phyloP scores from a whole-genome alignment of 2,797 vertebrate genomes.

The Sebastes cheni region DNA sequence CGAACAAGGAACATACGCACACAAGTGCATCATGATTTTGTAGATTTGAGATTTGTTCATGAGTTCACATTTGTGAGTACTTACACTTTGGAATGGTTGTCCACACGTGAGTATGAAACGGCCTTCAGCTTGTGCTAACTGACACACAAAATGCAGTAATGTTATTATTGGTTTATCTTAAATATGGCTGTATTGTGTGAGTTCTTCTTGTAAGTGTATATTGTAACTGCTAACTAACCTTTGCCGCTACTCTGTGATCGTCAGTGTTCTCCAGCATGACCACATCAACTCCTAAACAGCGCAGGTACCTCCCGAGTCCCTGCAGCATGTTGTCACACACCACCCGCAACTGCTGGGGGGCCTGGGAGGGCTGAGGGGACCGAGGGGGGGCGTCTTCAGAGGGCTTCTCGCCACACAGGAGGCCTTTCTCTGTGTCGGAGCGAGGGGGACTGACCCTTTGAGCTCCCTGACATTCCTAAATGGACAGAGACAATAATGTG shows the following conservation, averaged over 20 bases:
- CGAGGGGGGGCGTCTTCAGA: slow-evolving; percentile 14
- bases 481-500: slow-evolving; percentile 77
- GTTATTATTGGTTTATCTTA: neutral
- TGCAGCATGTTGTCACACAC: slow-evolving; percentile 94
- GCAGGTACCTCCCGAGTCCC: slow-evolving; percentile 88
- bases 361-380: neutral
- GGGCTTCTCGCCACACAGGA: slow-evolving; percentile 59
- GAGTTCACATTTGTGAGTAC: slow-evolving; percentile 30
- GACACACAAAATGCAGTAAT: slow-evolving; percentile 23
- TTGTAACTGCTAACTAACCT: slow-evolving; percentile 74
- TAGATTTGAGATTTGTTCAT: neutral
- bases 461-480: slow-evolving; percentile 77
- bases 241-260: slow-evolving; percentile 86
- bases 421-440: slow-evolving; percentile 56
- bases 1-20: neutral
- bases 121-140: slow-evolving; percentile 87
- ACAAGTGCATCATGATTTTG: neutral
- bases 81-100: slow-evolving; percentile 88
- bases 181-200: neutral
- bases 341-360: slow-evolving; percentile 83
- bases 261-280: slow-evolving; percentile 83
- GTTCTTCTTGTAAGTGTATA: neutral
- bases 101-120: slow-evolving; percentile 90
- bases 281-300: slow-evolving; percentile 88
- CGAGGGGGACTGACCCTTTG: slow-evolving; percentile 67